Evolutionary conservation across 2,888 invertebrate species (phyloP), one percentile per base, ranked within the genome.

Genomic region (Cataglyphis rosenhaueri): DNA sequence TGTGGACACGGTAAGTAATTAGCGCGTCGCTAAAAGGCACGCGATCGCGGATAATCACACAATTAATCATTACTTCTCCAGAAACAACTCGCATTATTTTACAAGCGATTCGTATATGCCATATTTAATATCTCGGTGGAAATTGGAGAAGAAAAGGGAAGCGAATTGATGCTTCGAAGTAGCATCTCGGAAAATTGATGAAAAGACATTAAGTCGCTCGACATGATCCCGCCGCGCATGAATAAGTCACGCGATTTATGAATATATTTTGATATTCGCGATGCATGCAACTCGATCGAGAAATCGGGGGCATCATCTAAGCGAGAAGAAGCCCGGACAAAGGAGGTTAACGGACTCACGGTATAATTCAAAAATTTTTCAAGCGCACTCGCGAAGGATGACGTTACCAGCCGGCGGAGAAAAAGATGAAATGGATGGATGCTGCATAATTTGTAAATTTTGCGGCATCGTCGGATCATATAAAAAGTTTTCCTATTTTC

Each of bases 281-380:
- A 70, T 44, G 71, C 44, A 71, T 44, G 44, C 12, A 44, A 59
- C 25, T 44, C 29, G 68, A 66, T 76, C 29, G 68, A n/a, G 41
- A 41, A 41, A 76, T 41, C 41, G 25, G 55, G 52, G 55, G n/a
- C 48, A 55, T 79, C 25, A 29, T 41, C 21, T 66, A 25, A 21
- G 18, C 41, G 41, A 21, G 32, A 3, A 48, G 48, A 55, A 21
- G n/a, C 32, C 8, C 12, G 55, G 12, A 57, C 21, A 21, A 68
- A 57, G 21, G 38, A 38, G 35, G 55, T 41, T 66, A 76, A 76
- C 25, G 8, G 18, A 78, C 38, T 78, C n/a, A 8, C 32, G 32
- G 70, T 78, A 76, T 76, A 76, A 76, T 78, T 59, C 18, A 55
- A 70, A 78, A 78, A 70, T 78, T 70, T 78, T 78, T 78, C 71